A percentile compares a stretch with the other conserved stretches of the same genome.
These are phyloP conservation scores for Timema cristinae DNA, from an alignment of 2,888 invertebrate genomes.

Conservation along the genomic window DNA sequence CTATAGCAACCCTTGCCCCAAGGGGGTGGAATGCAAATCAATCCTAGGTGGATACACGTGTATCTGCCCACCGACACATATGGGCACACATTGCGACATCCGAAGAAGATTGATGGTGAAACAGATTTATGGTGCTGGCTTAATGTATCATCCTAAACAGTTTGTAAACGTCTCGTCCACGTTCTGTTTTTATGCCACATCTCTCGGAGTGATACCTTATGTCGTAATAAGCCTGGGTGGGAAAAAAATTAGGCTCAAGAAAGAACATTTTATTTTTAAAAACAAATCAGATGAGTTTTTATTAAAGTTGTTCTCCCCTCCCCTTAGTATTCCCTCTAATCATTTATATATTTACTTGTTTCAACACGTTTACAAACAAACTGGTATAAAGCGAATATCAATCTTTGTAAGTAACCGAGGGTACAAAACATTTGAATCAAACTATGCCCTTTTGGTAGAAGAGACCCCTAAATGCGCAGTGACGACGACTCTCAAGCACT, in stretches of 20 bases:
- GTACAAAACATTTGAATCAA: background rate
- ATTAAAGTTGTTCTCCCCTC: background rate
- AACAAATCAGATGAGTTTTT: background rate
- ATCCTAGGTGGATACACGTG: background rate
- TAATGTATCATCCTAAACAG: background rate
- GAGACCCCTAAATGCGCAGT: background rate
- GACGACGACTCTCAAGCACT: background rate
- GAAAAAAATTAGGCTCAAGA: background rate
- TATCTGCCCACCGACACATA: background rate
- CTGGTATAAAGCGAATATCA: background rate
- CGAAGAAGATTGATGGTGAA: background rate
- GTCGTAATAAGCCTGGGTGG: background rate
- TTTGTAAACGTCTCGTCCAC: background rate
- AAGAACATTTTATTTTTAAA: background rate
- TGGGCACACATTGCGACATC: constrained; percentile 5
- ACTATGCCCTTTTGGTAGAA: background rate
- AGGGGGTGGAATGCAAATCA: background rate
- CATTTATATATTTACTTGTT: background rate
- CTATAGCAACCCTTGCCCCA: background rate
- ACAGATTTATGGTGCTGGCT: background rate
- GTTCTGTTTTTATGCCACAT: background rate
- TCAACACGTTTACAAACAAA: background rate
- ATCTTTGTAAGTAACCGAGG: background rate
- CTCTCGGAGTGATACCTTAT: background rate
- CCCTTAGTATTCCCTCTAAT: background rate